Conservation (phyloP, 2,888 invertebrate species). For the Cephus spinipes region DNA sequence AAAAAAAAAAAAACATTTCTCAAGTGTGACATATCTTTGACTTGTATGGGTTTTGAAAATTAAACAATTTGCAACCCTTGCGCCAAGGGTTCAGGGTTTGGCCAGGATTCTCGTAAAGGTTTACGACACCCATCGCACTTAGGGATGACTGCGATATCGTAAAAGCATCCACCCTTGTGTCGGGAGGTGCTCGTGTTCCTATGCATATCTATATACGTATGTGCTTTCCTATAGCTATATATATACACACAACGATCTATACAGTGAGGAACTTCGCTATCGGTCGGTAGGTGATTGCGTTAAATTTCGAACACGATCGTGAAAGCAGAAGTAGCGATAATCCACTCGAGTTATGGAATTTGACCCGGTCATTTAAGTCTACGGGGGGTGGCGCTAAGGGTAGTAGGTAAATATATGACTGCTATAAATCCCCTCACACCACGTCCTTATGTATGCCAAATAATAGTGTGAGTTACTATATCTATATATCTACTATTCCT, state of each 20-base stretch:
- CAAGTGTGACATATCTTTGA: no score
- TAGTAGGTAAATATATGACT: no score
- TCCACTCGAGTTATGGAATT: slow-evolving; percentile 39
- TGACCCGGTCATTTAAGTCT: slow-evolving; percentile 44
- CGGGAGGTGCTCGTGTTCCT: not conserved
- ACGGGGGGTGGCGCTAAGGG: not conserved
- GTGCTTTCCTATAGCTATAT: no score
- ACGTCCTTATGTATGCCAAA: no score
- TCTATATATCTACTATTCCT: no score
- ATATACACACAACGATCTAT: slow-evolving; percentile 13
- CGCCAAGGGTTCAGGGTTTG: no score
- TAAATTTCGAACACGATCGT: slow-evolving; percentile 54
- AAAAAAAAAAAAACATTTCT: no score
- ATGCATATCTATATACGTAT: no score
- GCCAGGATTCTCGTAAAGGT: slow-evolving; percentile 37
- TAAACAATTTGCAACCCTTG: slow-evolving; percentile 39
- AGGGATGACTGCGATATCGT: slow-evolving; percentile 44
- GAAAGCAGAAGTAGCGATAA: slow-evolving; percentile 44
- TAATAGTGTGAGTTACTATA: no score
- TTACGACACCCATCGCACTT: slow-evolving; percentile 46
- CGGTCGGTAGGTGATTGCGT: slow-evolving; percentile 23
- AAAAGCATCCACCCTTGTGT: slow-evolving; percentile 30
- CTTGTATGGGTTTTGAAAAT: slow-evolving; percentile 15
- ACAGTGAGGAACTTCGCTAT: no score
- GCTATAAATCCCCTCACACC: no score